Evolutionary conservation across 2,113 vertebrate species (phyloP).

Genomic region (Eurystomus gularis): DNA sequence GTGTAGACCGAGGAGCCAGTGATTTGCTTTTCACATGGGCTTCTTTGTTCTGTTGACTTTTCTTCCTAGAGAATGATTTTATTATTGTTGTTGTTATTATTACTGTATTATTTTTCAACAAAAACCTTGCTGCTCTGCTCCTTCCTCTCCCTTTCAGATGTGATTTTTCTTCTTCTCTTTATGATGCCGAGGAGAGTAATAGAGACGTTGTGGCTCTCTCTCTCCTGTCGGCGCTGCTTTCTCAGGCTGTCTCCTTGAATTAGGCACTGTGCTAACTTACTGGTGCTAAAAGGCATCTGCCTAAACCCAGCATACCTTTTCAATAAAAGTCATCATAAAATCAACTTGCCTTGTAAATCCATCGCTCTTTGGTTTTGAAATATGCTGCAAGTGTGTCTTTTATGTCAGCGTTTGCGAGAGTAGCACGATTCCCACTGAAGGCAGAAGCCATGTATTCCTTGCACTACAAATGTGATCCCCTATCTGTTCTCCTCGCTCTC

Average conservation of each 20-base stretch:
- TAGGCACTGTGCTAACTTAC: slow-evolving; percentile 85
- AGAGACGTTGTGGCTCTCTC: slow-evolving; percentile 80
- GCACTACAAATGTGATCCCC: background rate
- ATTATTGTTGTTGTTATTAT: background rate
- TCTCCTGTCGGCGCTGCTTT: slow-evolving; percentile 81
- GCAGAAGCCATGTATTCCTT: slow-evolving; percentile 47
- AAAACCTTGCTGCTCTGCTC: slow-evolving; percentile 54
- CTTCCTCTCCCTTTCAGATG: slow-evolving; percentile 57
- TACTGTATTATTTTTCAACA: slow-evolving; percentile 18
- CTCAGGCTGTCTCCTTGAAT: slow-evolving; percentile 86
- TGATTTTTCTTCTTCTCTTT: slow-evolving; percentile 76
- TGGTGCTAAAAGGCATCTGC: slow-evolving; percentile 78
- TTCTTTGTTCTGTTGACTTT: slow-evolving; percentile 66
- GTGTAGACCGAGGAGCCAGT: background rate
- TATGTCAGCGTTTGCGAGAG: slow-evolving; percentile 64
- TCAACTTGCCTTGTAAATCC: slow-evolving; percentile 84
- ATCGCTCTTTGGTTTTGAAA: slow-evolving; percentile 79
- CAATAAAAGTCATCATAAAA: slow-evolving; percentile 84
- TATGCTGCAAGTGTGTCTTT: slow-evolving; percentile 76
- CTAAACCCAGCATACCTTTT: slow-evolving; percentile 79
- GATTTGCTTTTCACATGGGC: slow-evolving; percentile 19
- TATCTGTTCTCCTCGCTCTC: background rate
- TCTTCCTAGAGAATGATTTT: background rate
- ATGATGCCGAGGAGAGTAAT: slow-evolving; percentile 84
- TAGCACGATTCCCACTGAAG: slow-evolving; percentile 61